These are phyloP conservation scores for Chydorus sphaericus DNA, from an alignment of 2,888 invertebrate species.

Conservation along the genomic window DNA sequence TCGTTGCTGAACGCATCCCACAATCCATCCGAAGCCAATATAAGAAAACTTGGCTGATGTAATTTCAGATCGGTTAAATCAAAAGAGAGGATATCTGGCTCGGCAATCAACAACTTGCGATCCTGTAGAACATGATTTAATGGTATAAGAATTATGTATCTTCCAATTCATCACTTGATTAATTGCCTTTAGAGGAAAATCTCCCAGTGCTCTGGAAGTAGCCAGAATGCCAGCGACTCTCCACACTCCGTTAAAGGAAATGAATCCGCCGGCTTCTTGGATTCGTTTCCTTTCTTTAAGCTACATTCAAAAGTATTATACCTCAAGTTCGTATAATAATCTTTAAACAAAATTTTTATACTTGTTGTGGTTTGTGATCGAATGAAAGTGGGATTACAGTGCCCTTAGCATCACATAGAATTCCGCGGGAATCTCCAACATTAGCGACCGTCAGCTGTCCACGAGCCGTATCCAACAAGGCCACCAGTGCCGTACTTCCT, in stretches of 20 bases:
- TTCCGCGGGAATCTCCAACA: conserved; percentile 91
- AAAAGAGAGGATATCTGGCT: conserved; percentile 86
- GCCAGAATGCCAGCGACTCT: conserved; percentile 87
- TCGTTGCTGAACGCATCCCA: conserved; percentile 95
- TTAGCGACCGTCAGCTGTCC: conserved; percentile 66
- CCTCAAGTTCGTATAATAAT: not conserved
- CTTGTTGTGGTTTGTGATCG: conserved; percentile 94
- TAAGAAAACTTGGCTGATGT: conserved; percentile 70
- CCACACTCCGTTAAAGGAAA: conserved; percentile 92
- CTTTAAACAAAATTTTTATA: conserved; percentile 27
- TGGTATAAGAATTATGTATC: not conserved
- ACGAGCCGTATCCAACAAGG: conserved; percentile 55
- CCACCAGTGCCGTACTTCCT: conserved; percentile 85
- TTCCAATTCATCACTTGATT: too few species aligned
- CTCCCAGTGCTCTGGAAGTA: conserved; percentile 84
- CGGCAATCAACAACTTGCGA: conserved; percentile 81
- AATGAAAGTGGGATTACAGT: conserved; percentile 82
- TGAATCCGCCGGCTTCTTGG: conserved; percentile 86
- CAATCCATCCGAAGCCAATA: conserved; percentile 86
- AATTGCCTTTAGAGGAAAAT: conserved; percentile 75
- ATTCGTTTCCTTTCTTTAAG: conserved; percentile 79
- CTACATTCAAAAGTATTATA: too few species aligned
- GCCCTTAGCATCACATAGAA: conserved; percentile 81
- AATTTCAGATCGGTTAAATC: conserved; percentile 69
- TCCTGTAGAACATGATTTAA: conserved; percentile 33